phyloP scores from a whole-genome alignment of 2,797 vertebrate species.

The Neostethus bicornis region DNA sequence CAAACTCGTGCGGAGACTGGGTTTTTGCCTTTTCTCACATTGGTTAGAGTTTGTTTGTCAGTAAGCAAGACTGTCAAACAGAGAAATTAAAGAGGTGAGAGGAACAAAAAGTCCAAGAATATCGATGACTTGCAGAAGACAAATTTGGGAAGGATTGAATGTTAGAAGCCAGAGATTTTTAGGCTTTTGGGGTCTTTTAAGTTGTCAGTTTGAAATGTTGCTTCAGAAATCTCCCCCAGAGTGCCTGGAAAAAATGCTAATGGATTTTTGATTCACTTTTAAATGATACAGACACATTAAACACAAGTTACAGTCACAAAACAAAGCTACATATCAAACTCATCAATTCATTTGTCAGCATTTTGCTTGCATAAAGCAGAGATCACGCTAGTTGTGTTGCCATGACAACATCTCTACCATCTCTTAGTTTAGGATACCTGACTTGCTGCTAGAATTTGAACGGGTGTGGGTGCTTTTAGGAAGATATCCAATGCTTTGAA shows the following conservation, averaged over 20 bases:
- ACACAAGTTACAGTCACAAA: neutral
- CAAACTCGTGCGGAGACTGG: conserved; percentile 8
- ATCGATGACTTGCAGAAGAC: conserved; percentile 5
- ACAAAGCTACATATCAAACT: neutral
- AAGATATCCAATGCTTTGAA: conserved; percentile 30
- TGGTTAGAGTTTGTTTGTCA: conserved; percentile 15
- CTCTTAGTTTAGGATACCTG: conserved; percentile 2
- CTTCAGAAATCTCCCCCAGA: conserved; percentile 20
- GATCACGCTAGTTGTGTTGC: neutral
- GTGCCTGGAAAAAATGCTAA: conserved; percentile 11
- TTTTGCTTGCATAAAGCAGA: neutral
- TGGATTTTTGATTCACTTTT: conserved; percentile 5
- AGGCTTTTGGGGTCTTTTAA: conserved; percentile 13
- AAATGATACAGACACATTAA: neutral
- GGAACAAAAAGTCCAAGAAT: neutral
- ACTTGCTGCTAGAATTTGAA: conserved; percentile 35
- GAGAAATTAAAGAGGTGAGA: conserved; percentile 2
- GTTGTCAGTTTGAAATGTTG: conserved; percentile 14
- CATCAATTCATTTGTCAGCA: neutral
- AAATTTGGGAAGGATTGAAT: neutral
- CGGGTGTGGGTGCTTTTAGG: conserved; percentile 52
- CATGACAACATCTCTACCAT: conserved; percentile 16
- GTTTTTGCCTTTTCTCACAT: conserved; percentile 11
- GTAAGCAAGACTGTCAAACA: conserved; percentile 2
- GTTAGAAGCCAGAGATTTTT: conserved; percentile 4